Evolutionary conservation across 2,888 invertebrate genomes (phyloP), one percentile per base, ranked within the genome.

Genomic region (Pristionchus mayeri): DNA sequence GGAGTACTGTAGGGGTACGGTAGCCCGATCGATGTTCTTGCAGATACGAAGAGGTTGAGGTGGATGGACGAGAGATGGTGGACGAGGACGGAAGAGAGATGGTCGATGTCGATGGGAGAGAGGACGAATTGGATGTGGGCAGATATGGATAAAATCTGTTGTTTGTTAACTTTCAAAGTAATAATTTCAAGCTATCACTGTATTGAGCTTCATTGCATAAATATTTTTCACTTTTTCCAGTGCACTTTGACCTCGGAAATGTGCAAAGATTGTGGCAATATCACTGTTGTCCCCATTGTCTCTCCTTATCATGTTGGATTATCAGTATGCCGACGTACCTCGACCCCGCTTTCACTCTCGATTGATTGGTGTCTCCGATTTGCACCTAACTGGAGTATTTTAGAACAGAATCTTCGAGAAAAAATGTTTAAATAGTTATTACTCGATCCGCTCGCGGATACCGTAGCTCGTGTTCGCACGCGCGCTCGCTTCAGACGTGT

Each of bases 11-110:
- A 40, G n/a, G n/a, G 21, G n/a, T 37, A 30, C 21, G 37, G 40
- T n/a, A n/a, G 37, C 3, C 9, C 30, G 21, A 40, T 16, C n/a
- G 44, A 75, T 75, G 6, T 16, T 24, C 11, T 52, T 63, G 13
- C 81, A 82, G 81, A 63, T 82, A 44, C 48, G 81, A 82, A 44
- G 81, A 82, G 30, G 48, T 40, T 16, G 81, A n/a, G 16, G 52
- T 50, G 30, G 78, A 82, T n/a, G 44, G 21, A n/a, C n/a, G n/a
- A n/a, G n/a, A n/a, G n/a, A n/a, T n/a, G n/a, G n/a, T n/a, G n/a
- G n/a, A n/a, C 0, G 37, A 30, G n/a, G 81, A 82, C 3, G 81
- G 63, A 18, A 63, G 44, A 3, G 81, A 82, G 30, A 63, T 54
- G 37, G 27, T 82, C 18, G 54, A 82, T 63, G 81, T 82, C 6